phyloP scores from a whole-genome alignment of 2,888 invertebrate genomes.

The Eretmocerus hayati region DNA sequence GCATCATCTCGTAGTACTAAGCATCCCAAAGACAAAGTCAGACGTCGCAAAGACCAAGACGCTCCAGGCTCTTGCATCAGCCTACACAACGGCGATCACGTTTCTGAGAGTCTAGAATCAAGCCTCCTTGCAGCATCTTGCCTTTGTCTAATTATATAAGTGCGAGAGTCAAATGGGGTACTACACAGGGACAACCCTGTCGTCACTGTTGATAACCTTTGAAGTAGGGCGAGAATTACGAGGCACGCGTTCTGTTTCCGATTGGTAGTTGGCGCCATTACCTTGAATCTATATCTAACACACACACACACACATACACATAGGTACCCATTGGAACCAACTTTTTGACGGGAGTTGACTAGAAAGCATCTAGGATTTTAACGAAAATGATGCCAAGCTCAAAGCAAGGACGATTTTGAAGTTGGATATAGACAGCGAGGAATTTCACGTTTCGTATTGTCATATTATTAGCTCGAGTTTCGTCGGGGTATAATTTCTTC shows the following conservation, averaged over 20 bases:
- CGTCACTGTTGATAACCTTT: background rate
- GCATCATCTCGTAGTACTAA: no score
- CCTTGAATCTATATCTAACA: background rate
- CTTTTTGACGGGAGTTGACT: no score
- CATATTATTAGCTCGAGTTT: slow-evolving; percentile 35
- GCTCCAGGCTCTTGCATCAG: no score
- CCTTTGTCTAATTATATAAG: slow-evolving; percentile 18
- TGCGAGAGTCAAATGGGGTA: slow-evolving; percentile 2
- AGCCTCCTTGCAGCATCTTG: background rate
- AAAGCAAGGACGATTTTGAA: no score
- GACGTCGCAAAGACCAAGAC: no score
- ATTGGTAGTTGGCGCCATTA: slow-evolving; percentile 30
- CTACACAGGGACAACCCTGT: no score
- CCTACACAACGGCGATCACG: slow-evolving; percentile 8
- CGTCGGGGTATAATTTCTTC: slow-evolving; percentile 30
- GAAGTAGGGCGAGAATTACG: slow-evolving; percentile 27
- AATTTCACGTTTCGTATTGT: slow-evolving; percentile 33
- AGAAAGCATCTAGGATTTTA: no score
- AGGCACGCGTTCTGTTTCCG: slow-evolving; percentile 24
- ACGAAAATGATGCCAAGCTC: no score
- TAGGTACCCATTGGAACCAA: slow-evolving; percentile 10
- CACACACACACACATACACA: background rate
- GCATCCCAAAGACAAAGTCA: no score
- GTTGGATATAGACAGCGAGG: background rate
- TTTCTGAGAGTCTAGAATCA: background rate